Conservation (phyloP, 2,888 invertebrate species). For the Scaptomyza parva region DNA sequence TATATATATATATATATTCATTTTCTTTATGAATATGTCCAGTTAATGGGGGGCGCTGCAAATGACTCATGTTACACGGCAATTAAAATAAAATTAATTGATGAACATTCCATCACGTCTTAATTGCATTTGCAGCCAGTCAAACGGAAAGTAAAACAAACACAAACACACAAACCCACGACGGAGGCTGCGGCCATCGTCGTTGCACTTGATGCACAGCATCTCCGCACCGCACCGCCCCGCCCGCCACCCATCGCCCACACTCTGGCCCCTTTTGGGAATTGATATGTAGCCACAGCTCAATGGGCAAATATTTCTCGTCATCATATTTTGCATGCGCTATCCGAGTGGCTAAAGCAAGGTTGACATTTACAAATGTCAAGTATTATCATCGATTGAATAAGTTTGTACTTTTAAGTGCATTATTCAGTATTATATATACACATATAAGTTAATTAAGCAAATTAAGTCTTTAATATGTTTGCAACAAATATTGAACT, state of each 20-base stretch:
- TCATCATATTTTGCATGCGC: conserved; percentile 10
- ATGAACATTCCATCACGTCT: conserved; percentile 73
- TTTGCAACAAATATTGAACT: not conserved
- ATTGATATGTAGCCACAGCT: conserved; percentile 32
- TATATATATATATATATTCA: too few relatives aligned
- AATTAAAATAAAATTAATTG: conserved; percentile 75
- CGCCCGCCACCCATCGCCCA: not conserved
- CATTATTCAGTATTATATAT: not conserved
- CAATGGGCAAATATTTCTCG: conserved; percentile 22
- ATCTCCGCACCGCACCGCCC: conserved; percentile 7
- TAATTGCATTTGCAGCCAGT: conserved; percentile 68
- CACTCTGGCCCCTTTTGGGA: not conserved
- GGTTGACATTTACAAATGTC: conserved; percentile 10
- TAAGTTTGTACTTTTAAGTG: not conserved
- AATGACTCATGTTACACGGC: conserved; percentile 61
- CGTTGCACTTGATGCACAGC: conserved; percentile 50
- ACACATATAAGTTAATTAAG: not conserved
- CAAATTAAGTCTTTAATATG: not conserved
- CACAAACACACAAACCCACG: conserved; percentile 17
- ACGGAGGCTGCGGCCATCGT: conserved; percentile 33
- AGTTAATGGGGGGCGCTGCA: conserved; percentile 33
- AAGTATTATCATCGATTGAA: conserved; percentile 5
- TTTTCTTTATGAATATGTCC: conserved; percentile 1
- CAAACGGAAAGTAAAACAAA: conserved; percentile 47
- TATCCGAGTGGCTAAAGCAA: not conserved